Conservation (phyloP, 2,888 invertebrate genomes). For the Leptopilina drosophilae region DNA sequence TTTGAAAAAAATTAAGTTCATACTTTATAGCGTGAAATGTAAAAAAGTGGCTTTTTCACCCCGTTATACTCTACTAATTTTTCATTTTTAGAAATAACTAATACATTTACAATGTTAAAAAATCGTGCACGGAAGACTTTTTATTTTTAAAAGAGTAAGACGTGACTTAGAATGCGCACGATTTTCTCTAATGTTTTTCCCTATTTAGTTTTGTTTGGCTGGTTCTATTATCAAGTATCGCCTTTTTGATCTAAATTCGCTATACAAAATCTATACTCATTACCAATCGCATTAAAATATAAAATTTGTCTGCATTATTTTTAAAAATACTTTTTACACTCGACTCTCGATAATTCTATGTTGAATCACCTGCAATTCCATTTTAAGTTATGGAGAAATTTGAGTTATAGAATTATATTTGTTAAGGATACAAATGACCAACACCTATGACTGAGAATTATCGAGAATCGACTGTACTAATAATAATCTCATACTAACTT, state of each 20-base stretch:
- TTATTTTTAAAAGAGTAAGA: neutral
- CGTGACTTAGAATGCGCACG: slow-evolving; percentile 11
- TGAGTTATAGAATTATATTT: no score
- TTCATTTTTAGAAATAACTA: neutral
- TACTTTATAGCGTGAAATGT: no score
- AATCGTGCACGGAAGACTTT: slow-evolving; percentile 1
- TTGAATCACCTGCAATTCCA: no score
- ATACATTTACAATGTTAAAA: slow-evolving; percentile 18
- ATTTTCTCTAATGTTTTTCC: slow-evolving; percentile 36
- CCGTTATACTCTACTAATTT: neutral
- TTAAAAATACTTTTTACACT: slow-evolving; percentile 52
- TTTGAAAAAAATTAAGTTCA: no score
- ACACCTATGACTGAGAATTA: no score
- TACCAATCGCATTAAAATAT: slow-evolving; percentile 49
- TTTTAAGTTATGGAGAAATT: no score
- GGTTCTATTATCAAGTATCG: slow-evolving; percentile 35
- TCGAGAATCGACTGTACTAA: slow-evolving; percentile 53
- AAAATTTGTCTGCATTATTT: slow-evolving; percentile 55
- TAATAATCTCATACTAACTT: slow-evolving; percentile 72
- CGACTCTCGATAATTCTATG: no score
- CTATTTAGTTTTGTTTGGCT: slow-evolving; percentile 42
- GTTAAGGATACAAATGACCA: no score
- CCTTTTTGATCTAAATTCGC: slow-evolving; percentile 27
- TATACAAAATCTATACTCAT: slow-evolving; percentile 19
- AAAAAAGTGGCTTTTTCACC: no score